These are phyloP conservation scores for Magallana nippona DNA, from an alignment of 2,888 invertebrate species.

Conservation along the genomic window DNA sequence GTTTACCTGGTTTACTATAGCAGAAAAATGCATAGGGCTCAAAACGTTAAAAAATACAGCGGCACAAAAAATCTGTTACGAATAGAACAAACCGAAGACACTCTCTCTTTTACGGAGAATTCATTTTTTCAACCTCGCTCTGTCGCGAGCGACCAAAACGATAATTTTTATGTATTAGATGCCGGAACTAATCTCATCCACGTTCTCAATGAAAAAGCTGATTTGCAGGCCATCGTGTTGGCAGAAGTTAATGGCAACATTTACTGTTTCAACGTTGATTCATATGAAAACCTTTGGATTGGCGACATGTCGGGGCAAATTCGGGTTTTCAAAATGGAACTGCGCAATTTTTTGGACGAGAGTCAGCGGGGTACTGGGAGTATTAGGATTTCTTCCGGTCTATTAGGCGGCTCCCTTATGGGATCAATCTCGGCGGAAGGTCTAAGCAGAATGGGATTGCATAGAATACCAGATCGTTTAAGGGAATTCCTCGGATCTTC, in stretches of 20 bases:
- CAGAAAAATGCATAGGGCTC: neutral
- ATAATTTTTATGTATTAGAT: neutral
- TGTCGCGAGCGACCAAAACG: neutral
- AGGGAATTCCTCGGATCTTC: too few relatives aligned
- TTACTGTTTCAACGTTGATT: conserved; percentile 12
- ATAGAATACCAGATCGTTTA: too few relatives aligned
- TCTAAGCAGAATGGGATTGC: too few relatives aligned
- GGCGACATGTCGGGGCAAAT: conserved; percentile 13
- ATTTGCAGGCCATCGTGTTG: neutral
- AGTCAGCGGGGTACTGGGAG: too few relatives aligned
- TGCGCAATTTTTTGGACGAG: neutral
- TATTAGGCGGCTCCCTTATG: too few relatives aligned
- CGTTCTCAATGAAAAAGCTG: neutral
- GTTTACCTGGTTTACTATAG: neutral
- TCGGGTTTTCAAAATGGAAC: neutral
- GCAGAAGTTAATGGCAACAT: neutral
- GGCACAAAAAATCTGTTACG: too few relatives aligned
- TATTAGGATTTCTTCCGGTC: too few relatives aligned
- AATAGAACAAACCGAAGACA: too few relatives aligned
- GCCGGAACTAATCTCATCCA: conserved; percentile 8
- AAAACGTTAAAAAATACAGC: neutral
- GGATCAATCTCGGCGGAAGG: too few relatives aligned
- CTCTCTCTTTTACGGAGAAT: too few relatives aligned
- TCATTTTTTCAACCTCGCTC: neutral
- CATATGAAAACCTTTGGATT: conserved; percentile 12